Percentiles rank a stretch among this genome's conserved stretches.
phyloP scores from a whole-genome alignment of 2,113 vertebrate species.

The Lichenostomus cassidix region DNA sequence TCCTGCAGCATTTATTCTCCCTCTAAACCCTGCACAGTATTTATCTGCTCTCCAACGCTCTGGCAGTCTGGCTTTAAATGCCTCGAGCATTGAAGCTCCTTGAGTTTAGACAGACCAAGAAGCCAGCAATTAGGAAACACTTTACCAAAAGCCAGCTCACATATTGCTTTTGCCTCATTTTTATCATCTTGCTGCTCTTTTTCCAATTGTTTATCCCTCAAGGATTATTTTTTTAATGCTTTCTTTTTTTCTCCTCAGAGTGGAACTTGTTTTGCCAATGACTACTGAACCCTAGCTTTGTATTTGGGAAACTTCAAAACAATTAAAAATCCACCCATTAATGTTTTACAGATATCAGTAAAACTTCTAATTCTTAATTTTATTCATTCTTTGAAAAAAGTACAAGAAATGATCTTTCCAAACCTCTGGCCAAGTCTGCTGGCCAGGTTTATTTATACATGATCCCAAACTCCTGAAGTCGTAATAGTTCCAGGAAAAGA shows the following conservation, averaged over 20 bases:
- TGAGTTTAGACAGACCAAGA: not conserved
- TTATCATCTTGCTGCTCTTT: not conserved
- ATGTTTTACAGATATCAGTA: not conserved
- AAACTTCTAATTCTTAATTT: conserved; percentile 9
- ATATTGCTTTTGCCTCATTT: not conserved
- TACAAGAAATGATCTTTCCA: conserved; percentile 34
- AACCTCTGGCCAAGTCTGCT: not conserved
- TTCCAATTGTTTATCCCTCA: conserved; percentile 26
- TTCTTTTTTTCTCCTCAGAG: not conserved
- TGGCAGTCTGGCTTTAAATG: conserved; percentile 6
- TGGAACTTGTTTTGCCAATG: not conserved
- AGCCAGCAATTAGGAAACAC: not conserved
- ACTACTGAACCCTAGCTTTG: not conserved
- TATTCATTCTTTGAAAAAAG: not conserved
- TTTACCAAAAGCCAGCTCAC: conserved; percentile 3
- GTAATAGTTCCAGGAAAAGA: conserved; percentile 59
- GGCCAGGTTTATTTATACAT: conserved; percentile 55
- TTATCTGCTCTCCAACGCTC: not conserved
- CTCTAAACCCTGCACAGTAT: not conserved
- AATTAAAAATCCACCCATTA: not conserved
- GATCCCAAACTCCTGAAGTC: conserved; percentile 46
- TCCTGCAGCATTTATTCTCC: not conserved
- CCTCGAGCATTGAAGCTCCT: not conserved
- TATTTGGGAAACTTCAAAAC: not conserved
- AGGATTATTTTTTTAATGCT: not conserved